Base-by-base conservation (phyloP, 2,888 invertebrate species). In the Chrysopilus asiliformis region DNA sequence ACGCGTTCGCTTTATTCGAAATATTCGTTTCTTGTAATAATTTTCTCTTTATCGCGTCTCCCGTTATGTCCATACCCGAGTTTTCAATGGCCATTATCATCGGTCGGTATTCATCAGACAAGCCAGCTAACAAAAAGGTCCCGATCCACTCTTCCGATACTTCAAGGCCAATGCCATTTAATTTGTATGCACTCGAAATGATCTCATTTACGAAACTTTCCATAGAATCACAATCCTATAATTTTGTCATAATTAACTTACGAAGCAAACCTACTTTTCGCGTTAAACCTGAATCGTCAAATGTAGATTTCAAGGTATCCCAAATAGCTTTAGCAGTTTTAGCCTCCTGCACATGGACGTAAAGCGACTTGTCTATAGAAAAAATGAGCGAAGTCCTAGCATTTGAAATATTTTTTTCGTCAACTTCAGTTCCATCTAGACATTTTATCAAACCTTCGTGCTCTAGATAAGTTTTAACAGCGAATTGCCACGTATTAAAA, bases 61-160 rank as follows among this genome's bases (percentile, higher is more conserved):
- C 44, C 4, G 47, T 45, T 15, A 54, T 48, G n/a, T 31, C 10
- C 1, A 39, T 45, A 32, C 50, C 48, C n/a, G 43, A 49, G 27
- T 39, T 48, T 3, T 41, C 38, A 3, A 41, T 18, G 10, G 32
- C 37, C 39, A 43, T 43, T 3, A 53, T 48, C 49, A 55, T n/a
- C n/a, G n/a, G n/a, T n/a, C n/a, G n/a, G n/a, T 53, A 5, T 47
- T 50, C 24, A 8, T 50, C 49, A 6, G 50, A 45, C 8, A 53
- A 35, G 13, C 49, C 50, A 13, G 49, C 48, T n/a, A 55, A 35
- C 17, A 55, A 35, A 10, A 55, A 37, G 4, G 49, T 48, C 12
- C 48, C 52, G 5, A 53, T 35, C 48, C 49, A 52, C 14, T 47
- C 39, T n/a, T 41, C 40, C 16, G 24, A 32, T 9, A 39, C 14